Conservation (phyloP, 2,888 invertebrate species). For the Alviniconcha strummeri region DNA sequence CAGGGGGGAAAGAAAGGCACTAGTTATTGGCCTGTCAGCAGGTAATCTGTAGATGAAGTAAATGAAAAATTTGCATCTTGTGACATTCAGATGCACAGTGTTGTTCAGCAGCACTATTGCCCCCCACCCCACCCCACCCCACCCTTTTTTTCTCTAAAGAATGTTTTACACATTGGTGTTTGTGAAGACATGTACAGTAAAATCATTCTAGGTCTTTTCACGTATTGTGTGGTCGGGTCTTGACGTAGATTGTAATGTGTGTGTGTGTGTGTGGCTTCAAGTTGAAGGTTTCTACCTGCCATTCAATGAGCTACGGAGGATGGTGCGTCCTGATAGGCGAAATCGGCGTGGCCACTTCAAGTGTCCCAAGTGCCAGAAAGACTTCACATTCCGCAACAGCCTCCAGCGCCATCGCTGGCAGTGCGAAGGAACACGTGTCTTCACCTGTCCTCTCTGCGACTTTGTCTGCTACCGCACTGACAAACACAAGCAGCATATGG, state of each 20-base stretch:
- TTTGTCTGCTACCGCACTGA: conserved; percentile 28
- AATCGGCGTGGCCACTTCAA: not conserved
- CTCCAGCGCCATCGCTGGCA: conserved; percentile 40
- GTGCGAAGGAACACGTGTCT: conserved; percentile 33
- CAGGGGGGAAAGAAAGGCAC: no score
- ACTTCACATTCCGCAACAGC: conserved; percentile 22
- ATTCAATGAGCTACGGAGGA: not conserved
- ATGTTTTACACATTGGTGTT: no score
- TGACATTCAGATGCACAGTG: no score
- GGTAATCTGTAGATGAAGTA: no score
- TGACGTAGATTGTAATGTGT: not conserved
- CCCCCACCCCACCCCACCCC: no score
- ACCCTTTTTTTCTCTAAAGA: no score
- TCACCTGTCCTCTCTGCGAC: conserved; percentile 33
- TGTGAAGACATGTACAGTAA: no score
- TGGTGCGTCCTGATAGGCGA: not conserved
- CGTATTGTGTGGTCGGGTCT: no score
- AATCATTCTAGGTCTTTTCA: no score
- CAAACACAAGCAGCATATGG: conserved; percentile 28
- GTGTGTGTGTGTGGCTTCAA: not conserved
- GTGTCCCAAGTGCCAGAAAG: conserved; percentile 9
- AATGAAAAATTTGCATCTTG: no score
- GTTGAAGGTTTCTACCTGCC: conserved; percentile 17
- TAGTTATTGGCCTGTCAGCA: no score
- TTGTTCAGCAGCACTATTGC: no score